phyloP scores from a whole-genome alignment of 2,888 invertebrate genomes.

The Tipula unca region DNA sequence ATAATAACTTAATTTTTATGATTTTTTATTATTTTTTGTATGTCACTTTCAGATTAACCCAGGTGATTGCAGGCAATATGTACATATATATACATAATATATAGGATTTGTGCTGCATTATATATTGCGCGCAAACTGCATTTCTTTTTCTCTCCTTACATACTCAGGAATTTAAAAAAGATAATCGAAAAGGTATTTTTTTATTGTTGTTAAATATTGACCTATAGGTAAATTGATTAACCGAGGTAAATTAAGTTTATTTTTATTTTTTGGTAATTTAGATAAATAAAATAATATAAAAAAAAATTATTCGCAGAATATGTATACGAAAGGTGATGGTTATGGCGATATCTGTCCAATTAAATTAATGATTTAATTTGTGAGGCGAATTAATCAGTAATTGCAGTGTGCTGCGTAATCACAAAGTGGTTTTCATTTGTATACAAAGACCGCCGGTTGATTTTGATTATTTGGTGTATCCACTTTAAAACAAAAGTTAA shows the following conservation, averaged over 20 bases:
- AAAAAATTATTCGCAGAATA: background rate
- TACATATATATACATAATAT: background rate
- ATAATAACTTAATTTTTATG: background rate
- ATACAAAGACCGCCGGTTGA: too few relatives aligned
- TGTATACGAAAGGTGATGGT: background rate
- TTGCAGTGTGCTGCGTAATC: too few relatives aligned
- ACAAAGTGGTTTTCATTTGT: too few relatives aligned
- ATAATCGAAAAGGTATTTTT: background rate
- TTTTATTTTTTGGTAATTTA: background rate
- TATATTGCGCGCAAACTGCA: background rate
- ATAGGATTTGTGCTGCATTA: background rate
- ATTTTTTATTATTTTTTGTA: background rate
- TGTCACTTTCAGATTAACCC: conserved; percentile 8
- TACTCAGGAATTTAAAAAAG: background rate
- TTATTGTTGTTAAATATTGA: background rate
- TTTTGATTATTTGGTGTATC: too few relatives aligned
- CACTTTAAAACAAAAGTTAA: too few relatives aligned
- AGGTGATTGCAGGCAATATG: background rate
- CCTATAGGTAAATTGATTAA: conserved; percentile 2
- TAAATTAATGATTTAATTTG: background rate
- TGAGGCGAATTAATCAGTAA: background rate
- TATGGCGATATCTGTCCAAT: background rate
- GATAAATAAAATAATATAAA: background rate
- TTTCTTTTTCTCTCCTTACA: background rate
- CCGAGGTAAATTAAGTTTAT: background rate